Conservation (phyloP, 2,797 vertebrate genomes). For the Iguana delicatissima region DNA sequence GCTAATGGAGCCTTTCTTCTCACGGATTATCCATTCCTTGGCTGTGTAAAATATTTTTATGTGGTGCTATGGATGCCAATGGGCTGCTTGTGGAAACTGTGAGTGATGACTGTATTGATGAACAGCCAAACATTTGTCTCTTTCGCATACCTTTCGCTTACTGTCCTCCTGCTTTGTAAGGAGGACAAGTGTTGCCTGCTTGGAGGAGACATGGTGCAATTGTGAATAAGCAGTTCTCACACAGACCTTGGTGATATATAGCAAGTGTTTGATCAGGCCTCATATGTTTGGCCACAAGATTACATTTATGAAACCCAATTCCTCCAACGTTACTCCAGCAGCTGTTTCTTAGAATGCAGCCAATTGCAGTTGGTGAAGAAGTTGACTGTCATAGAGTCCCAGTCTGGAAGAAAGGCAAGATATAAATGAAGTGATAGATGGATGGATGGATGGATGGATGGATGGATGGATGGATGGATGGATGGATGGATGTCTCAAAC, state of each 20-base stretch:
- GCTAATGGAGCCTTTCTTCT: constrained; percentile 61
- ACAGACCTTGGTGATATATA: too few species aligned
- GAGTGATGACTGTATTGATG: constrained; percentile 7
- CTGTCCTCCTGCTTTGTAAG: background rate
- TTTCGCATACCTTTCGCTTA: background rate
- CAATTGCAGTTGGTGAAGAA: background rate
- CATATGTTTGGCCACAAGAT: too few species aligned
- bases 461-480: too few species aligned
- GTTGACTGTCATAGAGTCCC: too few species aligned
- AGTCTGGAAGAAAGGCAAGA: too few species aligned
- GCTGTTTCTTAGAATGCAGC: too few species aligned
- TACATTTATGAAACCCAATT: too few species aligned
- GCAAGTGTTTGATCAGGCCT: too few species aligned
- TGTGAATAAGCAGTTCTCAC: background rate
- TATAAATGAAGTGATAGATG: too few species aligned
- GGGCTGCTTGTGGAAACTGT: background rate
- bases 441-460: too few species aligned
- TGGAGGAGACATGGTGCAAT: background rate
- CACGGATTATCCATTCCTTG: constrained; percentile 50
- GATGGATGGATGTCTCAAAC: background rate
- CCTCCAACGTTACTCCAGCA: too few species aligned
- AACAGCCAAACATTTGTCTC: background rate
- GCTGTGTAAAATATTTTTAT: background rate
- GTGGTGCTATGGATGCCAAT: background rate
- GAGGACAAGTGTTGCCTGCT: background rate